phyloP scores from a whole-genome alignment of 2,888 invertebrate genomes.

The Drosophila nr. fundita region DNA sequence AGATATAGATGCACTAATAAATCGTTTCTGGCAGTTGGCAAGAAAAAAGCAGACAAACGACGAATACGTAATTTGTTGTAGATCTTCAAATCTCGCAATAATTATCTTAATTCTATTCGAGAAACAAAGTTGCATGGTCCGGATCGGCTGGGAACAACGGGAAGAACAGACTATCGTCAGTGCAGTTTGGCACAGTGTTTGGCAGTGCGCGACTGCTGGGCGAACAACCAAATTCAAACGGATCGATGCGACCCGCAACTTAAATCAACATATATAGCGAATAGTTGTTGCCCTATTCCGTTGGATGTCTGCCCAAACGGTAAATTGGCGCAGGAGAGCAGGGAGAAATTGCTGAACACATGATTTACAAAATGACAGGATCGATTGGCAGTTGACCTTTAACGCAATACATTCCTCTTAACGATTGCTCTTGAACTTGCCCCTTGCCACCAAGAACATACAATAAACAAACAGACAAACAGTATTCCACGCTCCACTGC shows the following conservation, averaged over 20 bases:
- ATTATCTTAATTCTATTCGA: slow-evolving; percentile 68
- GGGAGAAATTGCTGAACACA: slow-evolving; percentile 1
- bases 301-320: slow-evolving; percentile 68
- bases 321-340: slow-evolving; percentile 4
- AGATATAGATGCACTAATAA: slow-evolving; percentile 48
- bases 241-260: slow-evolving; percentile 54
- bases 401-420: not conserved
- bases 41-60: slow-evolving; percentile 22
- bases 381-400: slow-evolving; percentile 43
- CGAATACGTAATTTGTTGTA: slow-evolving; percentile 5
- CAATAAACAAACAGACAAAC: not conserved
- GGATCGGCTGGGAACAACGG: not conserved
- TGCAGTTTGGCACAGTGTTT: slow-evolving; percentile 44
- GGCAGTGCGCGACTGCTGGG: slow-evolving; percentile 18
- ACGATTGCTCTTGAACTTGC: slow-evolving; percentile 2
- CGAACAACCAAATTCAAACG: slow-evolving; percentile 64
- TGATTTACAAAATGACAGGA: slow-evolving; percentile 54
- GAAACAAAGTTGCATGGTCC: not conserved
- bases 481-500: slow-evolving; percentile 14
- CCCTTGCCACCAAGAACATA: not conserved
- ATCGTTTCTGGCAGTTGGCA: slow-evolving; percentile 44
- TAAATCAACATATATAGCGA: slow-evolving; percentile 24
- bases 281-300: slow-evolving; percentile 56
- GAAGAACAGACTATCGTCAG: slow-evolving; percentile 13
- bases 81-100: slow-evolving; percentile 51